Percentiles rank a stretch among this genome's conserved stretches.
These are phyloP conservation scores for Cenopis cana DNA, from an alignment of 2,888 invertebrate genomes.

Conservation along the genomic window DNA sequence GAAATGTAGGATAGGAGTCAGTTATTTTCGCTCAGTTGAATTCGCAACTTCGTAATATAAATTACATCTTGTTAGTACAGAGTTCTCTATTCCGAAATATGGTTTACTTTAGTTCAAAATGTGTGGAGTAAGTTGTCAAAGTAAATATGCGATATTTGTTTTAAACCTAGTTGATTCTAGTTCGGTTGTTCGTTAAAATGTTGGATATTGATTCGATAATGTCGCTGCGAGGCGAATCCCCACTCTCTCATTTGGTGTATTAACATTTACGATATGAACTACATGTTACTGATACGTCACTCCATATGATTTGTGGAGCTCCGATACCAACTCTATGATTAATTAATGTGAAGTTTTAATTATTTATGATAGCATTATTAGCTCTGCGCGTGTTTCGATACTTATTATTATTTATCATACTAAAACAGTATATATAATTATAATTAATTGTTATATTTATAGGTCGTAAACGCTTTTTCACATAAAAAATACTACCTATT, in stretches of 20 bases:
- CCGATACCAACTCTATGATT: constrained; percentile 6
- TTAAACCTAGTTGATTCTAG: constrained; percentile 10
- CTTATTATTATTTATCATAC: background rate
- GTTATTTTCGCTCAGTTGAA: constrained; percentile 23
- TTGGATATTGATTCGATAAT: background rate
- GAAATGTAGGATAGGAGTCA: constrained; percentile 8
- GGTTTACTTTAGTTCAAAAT: constrained; percentile 28
- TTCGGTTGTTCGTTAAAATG: constrained; percentile 14
- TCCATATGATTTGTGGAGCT: constrained; percentile 13
- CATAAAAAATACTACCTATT: too few relatives aligned
- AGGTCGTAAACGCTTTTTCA: background rate
- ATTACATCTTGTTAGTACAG: constrained; percentile 43
- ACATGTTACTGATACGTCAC: constrained; percentile 21
- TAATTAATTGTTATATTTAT: too few relatives aligned
- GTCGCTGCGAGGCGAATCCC: background rate
- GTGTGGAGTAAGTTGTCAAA: constrained; percentile 13
- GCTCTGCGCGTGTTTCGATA: background rate
- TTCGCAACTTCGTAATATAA: constrained; percentile 20
- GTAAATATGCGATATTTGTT: constrained; percentile 29
- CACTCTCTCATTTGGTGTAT: too few relatives aligned
- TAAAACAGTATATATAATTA: background rate
- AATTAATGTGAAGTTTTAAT: constrained; percentile 12
- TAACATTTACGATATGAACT: background rate
- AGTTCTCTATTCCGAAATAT: constrained; percentile 35
- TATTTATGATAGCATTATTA: constrained; percentile 8